phyloP scores from a whole-genome alignment of 2,888 invertebrate species.

The Synanthedon myopaeformis region DNA sequence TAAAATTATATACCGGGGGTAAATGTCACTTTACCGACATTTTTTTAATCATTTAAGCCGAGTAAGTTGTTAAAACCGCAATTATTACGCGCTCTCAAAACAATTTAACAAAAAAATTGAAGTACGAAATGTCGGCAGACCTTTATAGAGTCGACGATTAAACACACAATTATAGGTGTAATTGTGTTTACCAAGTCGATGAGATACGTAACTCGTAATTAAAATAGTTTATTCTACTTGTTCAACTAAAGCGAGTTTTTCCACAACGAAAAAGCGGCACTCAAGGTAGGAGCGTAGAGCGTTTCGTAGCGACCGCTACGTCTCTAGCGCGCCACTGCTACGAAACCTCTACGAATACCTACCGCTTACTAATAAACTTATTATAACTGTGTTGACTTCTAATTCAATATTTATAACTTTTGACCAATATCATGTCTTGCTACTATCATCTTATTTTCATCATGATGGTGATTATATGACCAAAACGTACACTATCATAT shows the following conservation, averaged over 20 bases:
- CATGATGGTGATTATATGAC: too few relatives aligned
- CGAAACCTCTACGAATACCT: neutral
- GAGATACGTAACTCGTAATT: conserved; percentile 41
- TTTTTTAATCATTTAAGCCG: neutral
- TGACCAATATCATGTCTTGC: too few relatives aligned
- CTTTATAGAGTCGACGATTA: conserved; percentile 31
- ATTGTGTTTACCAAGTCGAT: conserved; percentile 32
- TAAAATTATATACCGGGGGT: too few relatives aligned
- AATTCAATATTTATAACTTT: too few relatives aligned
- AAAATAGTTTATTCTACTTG: conserved; percentile 42
- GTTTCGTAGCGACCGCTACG: conserved; percentile 4
- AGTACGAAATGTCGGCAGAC: conserved; percentile 21
- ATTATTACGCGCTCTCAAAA: conserved; percentile 11
- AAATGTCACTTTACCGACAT: too few relatives aligned
- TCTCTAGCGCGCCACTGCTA: neutral
- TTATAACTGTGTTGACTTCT: too few relatives aligned
- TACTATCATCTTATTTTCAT: too few relatives aligned
- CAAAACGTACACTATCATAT: too few relatives aligned
- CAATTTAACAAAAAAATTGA: conserved; percentile 24
- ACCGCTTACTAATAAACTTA: too few relatives aligned
- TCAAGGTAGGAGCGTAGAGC: conserved; percentile 14
- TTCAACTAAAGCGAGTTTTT: conserved; percentile 44
- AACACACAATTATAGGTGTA: conserved; percentile 20
- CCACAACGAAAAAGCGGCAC: conserved; percentile 20
- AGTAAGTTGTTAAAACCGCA: neutral